Evolutionary conservation across 1,140 invertebrate genomes (phyloP).

Genomic region (Trichomalopsis sarcophagae): DNA sequence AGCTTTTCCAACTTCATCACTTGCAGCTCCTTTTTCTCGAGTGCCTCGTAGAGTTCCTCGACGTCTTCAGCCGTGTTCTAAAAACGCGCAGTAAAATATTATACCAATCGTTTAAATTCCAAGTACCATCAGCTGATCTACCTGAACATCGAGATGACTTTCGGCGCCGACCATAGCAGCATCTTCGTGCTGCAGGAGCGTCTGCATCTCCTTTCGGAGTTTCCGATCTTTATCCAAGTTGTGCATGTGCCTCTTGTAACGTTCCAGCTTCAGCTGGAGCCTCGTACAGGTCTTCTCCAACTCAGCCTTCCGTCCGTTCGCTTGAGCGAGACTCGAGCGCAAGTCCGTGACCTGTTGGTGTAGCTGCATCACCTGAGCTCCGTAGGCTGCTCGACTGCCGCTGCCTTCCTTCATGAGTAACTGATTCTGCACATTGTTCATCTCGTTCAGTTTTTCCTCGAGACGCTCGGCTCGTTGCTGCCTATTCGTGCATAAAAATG

Average conservation of each 20-base stretch:
- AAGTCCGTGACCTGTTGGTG: slow-evolving; percentile 72
- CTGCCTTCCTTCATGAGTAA: slow-evolving; percentile 49
- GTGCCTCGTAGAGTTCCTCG: slow-evolving; percentile 72
- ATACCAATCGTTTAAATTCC: too few species aligned
- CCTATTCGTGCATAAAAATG: slow-evolving; percentile 49
- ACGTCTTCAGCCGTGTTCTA: slow-evolving; percentile 71
- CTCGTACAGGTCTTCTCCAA: slow-evolving; percentile 65
- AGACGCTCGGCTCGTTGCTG: slow-evolving; percentile 56
- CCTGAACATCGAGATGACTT: not conserved
- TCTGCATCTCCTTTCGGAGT: slow-evolving; percentile 72
- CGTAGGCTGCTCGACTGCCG: slow-evolving; percentile 41
- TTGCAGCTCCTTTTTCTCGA: slow-evolving; percentile 77
- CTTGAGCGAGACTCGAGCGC: slow-evolving; percentile 69
- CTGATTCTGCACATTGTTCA: slow-evolving; percentile 52
- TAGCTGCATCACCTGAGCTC: slow-evolving; percentile 53
- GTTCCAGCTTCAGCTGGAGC: slow-evolving; percentile 73
- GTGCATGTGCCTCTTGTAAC: slow-evolving; percentile 73
- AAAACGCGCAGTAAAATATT: not conserved
- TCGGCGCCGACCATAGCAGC: not conserved
- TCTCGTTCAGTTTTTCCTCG: slow-evolving; percentile 56
- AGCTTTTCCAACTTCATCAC: slow-evolving; percentile 77
- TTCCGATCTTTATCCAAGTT: slow-evolving; percentile 75
- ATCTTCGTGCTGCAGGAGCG: slow-evolving; percentile 15
- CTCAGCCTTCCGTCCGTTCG: slow-evolving; percentile 71
- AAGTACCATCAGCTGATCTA: not conserved